phyloP scores from a whole-genome alignment of 2,797 vertebrate genomes.

The Cryptoprocta ferox region DNA sequence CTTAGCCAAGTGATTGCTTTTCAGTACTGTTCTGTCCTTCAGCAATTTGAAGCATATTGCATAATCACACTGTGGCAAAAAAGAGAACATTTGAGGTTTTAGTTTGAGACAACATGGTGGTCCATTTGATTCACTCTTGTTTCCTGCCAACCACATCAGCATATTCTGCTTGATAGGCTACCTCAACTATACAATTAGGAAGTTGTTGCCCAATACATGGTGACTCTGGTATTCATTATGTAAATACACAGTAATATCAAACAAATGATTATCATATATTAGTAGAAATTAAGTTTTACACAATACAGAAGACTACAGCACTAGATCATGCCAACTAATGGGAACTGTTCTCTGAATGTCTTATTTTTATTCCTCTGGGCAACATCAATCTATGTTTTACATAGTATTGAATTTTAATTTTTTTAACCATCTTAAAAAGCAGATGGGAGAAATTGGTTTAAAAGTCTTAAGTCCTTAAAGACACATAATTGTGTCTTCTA shows the following conservation, averaged over 20 bases:
- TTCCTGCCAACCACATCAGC: slow-evolving; percentile 51
- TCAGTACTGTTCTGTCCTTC: neutral
- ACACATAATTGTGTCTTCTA: neutral
- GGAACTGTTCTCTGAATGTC: neutral
- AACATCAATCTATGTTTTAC: neutral
- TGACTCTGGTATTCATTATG: neutral
- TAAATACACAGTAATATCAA: slow-evolving; percentile 57
- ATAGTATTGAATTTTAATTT: neutral
- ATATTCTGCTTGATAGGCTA: slow-evolving; percentile 44
- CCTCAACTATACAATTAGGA: slow-evolving; percentile 38
- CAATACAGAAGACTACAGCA: neutral
- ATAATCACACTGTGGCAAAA: slow-evolving; percentile 30
- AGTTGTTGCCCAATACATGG: neutral
- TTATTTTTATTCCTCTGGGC: neutral
- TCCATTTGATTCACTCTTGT: slow-evolving; percentile 57
- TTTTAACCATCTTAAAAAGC: neutral
- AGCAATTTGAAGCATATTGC: neutral
- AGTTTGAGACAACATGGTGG: slow-evolving; percentile 8
- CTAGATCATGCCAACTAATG: neutral
- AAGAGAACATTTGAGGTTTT: slow-evolving; percentile 47
- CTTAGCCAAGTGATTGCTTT: neutral
- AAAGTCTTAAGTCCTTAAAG: slow-evolving; percentile 8
- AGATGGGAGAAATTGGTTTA: neutral
- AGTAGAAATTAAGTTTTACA: slow-evolving; percentile 1
- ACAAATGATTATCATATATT: slow-evolving; percentile 51